These are phyloP conservation scores for Cossypha dichroa DNA, from an alignment of 2,797 vertebrate genomes.

Conservation along the genomic window DNA sequence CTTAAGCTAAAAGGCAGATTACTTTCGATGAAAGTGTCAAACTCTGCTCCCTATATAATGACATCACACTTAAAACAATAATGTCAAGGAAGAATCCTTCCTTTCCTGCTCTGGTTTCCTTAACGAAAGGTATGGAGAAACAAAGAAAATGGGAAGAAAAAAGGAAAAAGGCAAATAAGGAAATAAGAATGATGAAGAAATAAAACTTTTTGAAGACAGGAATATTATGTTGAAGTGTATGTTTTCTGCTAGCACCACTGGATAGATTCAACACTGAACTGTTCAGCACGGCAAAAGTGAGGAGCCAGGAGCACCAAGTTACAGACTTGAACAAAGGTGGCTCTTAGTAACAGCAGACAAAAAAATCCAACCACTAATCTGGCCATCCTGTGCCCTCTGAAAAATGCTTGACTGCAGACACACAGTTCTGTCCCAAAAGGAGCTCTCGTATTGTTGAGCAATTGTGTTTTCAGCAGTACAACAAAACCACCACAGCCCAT, in stretches of 20 bases:
- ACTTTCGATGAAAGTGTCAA: conserved; percentile 46
- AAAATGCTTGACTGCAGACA: not conserved
- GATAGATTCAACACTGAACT: not conserved
- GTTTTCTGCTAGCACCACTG: not conserved
- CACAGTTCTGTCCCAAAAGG: not conserved
- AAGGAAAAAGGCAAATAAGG: not conserved
- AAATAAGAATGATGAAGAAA: not conserved
- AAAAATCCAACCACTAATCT: not conserved
- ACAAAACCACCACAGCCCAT: not conserved
- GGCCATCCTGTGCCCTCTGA: not conserved
- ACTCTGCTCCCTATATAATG: conserved; percentile 33
- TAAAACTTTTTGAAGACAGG: not conserved
- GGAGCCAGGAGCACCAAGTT: not conserved
- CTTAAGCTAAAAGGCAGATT: conserved; percentile 63
- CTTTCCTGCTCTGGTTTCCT: not conserved
- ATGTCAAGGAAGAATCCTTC: not conserved
- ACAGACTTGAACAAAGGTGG: not conserved
- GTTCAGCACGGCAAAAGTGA: not conserved
- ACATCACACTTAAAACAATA: conserved; percentile 47
- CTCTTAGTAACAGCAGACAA: not conserved
- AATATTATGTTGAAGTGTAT: not conserved
- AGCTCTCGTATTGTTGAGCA: not conserved
- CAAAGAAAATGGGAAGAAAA: accelerated
- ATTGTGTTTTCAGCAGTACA: not conserved
- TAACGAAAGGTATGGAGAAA: not conserved